A percentile compares a stretch with the other conserved stretches of the same genome.
These are phyloP conservation scores for Sebastolobus alascanus DNA, from an alignment of 2,797 vertebrate genomes.

Conservation along the genomic window DNA sequence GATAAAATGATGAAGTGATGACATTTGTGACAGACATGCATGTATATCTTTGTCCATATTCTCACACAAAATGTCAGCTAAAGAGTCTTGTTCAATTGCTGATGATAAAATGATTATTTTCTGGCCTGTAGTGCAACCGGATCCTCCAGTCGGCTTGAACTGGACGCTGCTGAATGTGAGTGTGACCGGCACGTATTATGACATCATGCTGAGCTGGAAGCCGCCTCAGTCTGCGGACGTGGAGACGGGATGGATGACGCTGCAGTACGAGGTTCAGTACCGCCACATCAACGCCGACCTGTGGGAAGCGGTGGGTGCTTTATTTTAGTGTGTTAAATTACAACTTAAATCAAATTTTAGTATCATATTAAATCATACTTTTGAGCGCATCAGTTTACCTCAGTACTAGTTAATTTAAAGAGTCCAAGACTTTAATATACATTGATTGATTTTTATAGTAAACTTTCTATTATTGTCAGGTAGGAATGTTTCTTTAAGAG, in stretches of 20 bases:
- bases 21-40: too few relatives aligned
- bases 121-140: conserved; percentile 89
- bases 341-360: not conserved
- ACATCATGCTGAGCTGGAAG: conserved; percentile 91
- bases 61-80: too few relatives aligned
- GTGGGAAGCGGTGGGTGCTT: conserved; percentile 78
- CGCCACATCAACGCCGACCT: conserved; percentile 69
- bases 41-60: too few relatives aligned
- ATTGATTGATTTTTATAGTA: not conserved
- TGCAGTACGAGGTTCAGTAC: conserved; percentile 92
- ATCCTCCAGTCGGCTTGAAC: conserved; percentile 90
- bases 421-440: not conserved
- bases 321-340: not conserved
- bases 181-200: conserved; percentile 82
- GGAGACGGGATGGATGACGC: conserved; percentile 89
- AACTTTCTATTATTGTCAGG: not conserved
- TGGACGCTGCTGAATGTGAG: conserved; percentile 92
- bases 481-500: not conserved
- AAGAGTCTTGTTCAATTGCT: not conserved
- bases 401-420: not conserved
- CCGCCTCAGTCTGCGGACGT: conserved; percentile 90
- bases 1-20: too few relatives aligned
- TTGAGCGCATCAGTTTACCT: not conserved
- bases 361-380: not conserved
- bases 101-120: not conserved